Base-by-base conservation (phyloP, 2,888 invertebrate genomes). In the Melolontha melolontha region DNA sequence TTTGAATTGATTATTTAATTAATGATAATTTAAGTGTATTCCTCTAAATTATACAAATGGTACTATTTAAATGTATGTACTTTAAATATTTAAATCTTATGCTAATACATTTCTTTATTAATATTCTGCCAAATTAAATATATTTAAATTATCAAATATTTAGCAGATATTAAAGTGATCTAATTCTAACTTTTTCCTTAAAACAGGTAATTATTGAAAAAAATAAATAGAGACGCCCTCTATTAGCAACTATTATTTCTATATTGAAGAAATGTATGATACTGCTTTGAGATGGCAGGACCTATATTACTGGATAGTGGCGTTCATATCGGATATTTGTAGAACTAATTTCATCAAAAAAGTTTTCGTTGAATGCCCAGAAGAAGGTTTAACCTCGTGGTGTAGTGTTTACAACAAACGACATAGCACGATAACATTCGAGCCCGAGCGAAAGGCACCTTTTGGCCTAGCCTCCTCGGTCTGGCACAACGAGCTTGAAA, bases 401-500 rank as follows among this genome's bases (percentile, higher is more conserved):
- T 66, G 57, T 55, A 57, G 59, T 66, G 66, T 66, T 66, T 66
- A 66, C 66, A 59, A 52, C 47, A 34, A 29, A 41, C 77, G 80
- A 77, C 68, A 71, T 70, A 70, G 75, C 73, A 75, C 79, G 79
- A 79, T 71, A 71, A 66, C 70, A 67, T 70, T 75, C 77, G 77
- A 77, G 73, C 73, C 70, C 72, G 66, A 74, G 75, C 78, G 78
- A 78, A 76, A 74, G 76, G 75, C 76, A 77, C 77, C 76, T 72
- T 75, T 75, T 75, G 76, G 59, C 75, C 73, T 73, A 76, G 77
- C 75, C 74, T 74, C 73, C 73, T 74, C 75, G 76, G 74, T 75
- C 77, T 77, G 77, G 74, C 75, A 75, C 73, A 77, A 75, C 77
- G 72, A 77, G 80, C 79, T 79, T 79, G 79, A 79, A 81, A 80